Conservation (phyloP, 1,140 invertebrate species). For the Eciton burchellii region DNA sequence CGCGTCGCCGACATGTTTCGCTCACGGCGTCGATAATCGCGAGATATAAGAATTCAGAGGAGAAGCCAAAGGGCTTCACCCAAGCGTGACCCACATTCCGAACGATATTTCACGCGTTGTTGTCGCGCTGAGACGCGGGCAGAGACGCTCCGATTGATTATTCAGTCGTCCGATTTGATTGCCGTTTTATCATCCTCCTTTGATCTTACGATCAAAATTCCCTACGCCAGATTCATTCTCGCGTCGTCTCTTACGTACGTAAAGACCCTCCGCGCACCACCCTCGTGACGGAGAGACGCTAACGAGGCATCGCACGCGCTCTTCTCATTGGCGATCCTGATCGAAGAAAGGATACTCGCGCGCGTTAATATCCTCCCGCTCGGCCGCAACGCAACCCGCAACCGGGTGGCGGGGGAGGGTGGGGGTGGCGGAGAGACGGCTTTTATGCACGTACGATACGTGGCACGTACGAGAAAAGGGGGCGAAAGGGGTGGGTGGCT, state of each 20-base stretch:
- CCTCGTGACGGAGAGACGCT: constrained; percentile 33
- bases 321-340: constrained; percentile 9
- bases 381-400: constrained; percentile 36
- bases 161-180: background rate
- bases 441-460: constrained; percentile 59
- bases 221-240: background rate
- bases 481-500: too few relatives aligned
- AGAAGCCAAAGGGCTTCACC: background rate
- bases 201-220: too few relatives aligned
- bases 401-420: too few relatives aligned
- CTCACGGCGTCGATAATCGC: constrained; percentile 15
- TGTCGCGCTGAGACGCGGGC: too few relatives aligned
- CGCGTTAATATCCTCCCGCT: constrained; percentile 57
- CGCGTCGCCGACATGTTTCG: constrained; percentile 15
- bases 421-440: too few relatives aligned
- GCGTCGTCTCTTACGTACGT: too few relatives aligned
- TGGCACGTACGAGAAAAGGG: constrained; percentile 73
- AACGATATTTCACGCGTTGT: background rate
- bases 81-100: constrained; percentile 25
- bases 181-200: too few relatives aligned
- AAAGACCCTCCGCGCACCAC: constrained; percentile 7
- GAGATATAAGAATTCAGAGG: constrained; percentile 29
- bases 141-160: background rate
- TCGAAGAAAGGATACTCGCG: constrained; percentile 27
- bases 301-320: constrained; percentile 44